Evolutionary conservation across 2,888 invertebrate species (phyloP), one percentile per base, ranked within the genome.

Genomic region (Leptinotarsa peninsularis): DNA sequence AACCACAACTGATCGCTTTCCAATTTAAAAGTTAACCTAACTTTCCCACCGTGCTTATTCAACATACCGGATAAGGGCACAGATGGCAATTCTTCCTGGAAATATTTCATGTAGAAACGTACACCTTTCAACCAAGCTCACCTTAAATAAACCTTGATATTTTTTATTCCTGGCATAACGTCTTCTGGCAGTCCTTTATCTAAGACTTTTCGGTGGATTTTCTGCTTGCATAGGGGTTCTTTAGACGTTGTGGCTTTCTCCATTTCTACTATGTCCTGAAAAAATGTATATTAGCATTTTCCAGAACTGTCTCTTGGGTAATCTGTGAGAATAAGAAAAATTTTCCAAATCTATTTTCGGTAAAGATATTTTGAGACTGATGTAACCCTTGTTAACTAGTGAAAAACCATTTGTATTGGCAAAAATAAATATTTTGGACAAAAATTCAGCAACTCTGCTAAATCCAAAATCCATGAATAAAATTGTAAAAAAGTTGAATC

Each of bases 141-240:
- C 71, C 68, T 76, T 67, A 43, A 54, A 49, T 82, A 81, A 88
- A 94, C 94, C 91, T 94, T 94, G 63, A 91, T 90, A 88, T 93
- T 93, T 89, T 94, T 93, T 83, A 96, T 93, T 78, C 96, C 97
- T 52, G 95, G 94, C 93, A 96, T 94, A 0, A 90, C 95, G 91
- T 97, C 97, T 66, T 96, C 96, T 14, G 97, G 97, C 82, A 95
- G 91, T 75, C 96, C 97, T 89, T 96, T 96, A 84, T 96, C 96
- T 83, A 97, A 89, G 75, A 97, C 93, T 91, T 96, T 96, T 84
- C 93, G 92, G 86, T 97, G 97, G 78, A 93, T 91, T 88, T 94
- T 94, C 86, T 94, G 94, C 89, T 92, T 91, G 80, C 93, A 93
- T 7, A 94, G 88, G 13, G 94, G 93, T 85, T 94, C 94, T 87